phyloP scores from a whole-genome alignment of 2,797 vertebrate genomes.

The Alcedo atthis region DNA sequence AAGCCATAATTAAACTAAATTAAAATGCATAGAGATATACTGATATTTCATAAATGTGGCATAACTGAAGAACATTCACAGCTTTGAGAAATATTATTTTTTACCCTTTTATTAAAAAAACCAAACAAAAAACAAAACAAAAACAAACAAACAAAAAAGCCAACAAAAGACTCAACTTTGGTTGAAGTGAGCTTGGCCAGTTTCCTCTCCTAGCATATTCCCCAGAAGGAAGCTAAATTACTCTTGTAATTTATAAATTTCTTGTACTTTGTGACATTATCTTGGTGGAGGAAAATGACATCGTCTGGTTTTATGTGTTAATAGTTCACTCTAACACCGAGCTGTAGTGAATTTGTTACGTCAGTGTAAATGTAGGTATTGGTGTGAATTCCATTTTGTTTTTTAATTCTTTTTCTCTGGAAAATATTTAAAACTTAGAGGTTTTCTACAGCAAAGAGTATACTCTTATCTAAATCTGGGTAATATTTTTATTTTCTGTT shows the following conservation, averaged over 20 bases:
- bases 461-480: background rate
- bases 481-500: constrained; percentile 16
- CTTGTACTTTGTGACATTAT: background rate
- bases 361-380: background rate
- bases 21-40: background rate
- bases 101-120: background rate
- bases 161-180: background rate
- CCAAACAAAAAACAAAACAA: background rate
- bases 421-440: background rate
- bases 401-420: background rate
- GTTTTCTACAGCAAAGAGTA: background rate
- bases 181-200: background rate
- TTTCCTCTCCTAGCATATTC: background rate
- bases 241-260: background rate
- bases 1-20: background rate
- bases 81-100: background rate
- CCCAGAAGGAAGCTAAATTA: constrained; percentile 33
- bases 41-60: background rate
- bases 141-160: background rate
- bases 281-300: background rate
- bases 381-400: background rate
- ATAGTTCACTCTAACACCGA: background rate
- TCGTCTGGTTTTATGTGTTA: background rate
- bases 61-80: background rate
- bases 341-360: background rate